phyloP scores from a whole-genome alignment of 2,797 vertebrate species.

The Rachycentron canadum region DNA sequence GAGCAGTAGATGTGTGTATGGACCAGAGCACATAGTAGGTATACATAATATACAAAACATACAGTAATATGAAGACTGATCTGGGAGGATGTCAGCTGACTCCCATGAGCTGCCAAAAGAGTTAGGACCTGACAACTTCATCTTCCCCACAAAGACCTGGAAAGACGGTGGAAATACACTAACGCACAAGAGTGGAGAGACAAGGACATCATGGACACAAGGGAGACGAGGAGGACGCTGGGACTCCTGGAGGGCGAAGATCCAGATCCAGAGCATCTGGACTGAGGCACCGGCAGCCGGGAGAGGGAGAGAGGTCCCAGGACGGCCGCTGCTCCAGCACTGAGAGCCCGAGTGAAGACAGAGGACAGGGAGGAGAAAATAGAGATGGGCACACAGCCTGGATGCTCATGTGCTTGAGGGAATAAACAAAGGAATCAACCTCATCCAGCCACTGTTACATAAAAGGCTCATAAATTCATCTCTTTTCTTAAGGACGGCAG shows the following conservation, averaged over 20 bases:
- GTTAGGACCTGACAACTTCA: neutral
- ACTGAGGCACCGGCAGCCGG: neutral
- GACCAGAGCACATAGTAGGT: too few relatives aligned
- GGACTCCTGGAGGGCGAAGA: neutral
- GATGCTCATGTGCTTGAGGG: neutral
- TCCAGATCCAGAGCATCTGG: neutral
- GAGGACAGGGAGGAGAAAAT: neutral
- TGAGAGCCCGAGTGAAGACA: neutral
- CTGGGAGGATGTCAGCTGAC: neutral
- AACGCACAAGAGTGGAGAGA: neutral
- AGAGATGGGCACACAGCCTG: neutral
- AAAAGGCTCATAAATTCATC: constrained; percentile 18
- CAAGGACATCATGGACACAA: neutral
- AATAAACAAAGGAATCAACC: constrained; percentile 12
- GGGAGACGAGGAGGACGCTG: neutral
- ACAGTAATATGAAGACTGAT: neutral
- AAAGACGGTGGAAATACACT: neutral
- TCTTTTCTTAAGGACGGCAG: constrained; percentile 8
- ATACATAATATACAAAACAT: too few relatives aligned
- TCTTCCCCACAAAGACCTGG: neutral
- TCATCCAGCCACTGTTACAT: neutral
- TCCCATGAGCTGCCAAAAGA: neutral
- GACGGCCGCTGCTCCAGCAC: neutral
- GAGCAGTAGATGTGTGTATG: too few relatives aligned
- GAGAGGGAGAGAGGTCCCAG: neutral